Evolutionary conservation across 2,888 invertebrate species (phyloP), one percentile per base, ranked within the genome.

Genomic region (Dermolepida albohirtum): DNA sequence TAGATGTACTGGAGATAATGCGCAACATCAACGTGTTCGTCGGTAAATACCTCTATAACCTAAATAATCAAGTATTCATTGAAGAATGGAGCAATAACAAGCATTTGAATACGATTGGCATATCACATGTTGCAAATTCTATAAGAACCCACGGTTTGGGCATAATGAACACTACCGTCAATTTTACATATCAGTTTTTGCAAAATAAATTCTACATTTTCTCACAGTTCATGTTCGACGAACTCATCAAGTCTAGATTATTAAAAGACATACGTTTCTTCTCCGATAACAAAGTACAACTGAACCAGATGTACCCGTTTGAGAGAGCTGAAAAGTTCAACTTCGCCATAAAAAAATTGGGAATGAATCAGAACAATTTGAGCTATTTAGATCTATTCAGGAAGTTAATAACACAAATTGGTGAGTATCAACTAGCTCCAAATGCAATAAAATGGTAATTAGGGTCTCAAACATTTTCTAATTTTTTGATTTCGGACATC

Each of bases 1-100:
- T 98, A 66, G 98, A 98, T 85, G 95, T 98, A 0, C 85, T 99
- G 67, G 96, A 97, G 85, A 97, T 99, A 68, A 98, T 98, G 94
- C 87, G 97, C 47, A 97, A 98, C 80, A 95, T 99, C 70, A 92
- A 96, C 77, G 89, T 95, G 55, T 99, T 99, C 83, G 97, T 98
- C 10, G 90, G 94, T 0, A 92, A 92, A 78, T 98, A 96, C 84
- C 86, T 93, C 16, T 99, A 99, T 83, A 98, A 98, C 84, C 87
- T 99, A 74, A 97, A 97, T 80, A 95, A 95, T 77, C 98, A 98
- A 85, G 92, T 97, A 70, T 99, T 98, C 82, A 90, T 98, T 67
- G 97, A 98, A 83, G 91, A 92, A 74, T 90, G 90, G 65, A 96
- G 95, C 79, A 91, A 92, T 75, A 97, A 95, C 81, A 97, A 97